Conservation (phyloP, 1,140 invertebrate species). For the Philopotamus ludificatus region DNA sequence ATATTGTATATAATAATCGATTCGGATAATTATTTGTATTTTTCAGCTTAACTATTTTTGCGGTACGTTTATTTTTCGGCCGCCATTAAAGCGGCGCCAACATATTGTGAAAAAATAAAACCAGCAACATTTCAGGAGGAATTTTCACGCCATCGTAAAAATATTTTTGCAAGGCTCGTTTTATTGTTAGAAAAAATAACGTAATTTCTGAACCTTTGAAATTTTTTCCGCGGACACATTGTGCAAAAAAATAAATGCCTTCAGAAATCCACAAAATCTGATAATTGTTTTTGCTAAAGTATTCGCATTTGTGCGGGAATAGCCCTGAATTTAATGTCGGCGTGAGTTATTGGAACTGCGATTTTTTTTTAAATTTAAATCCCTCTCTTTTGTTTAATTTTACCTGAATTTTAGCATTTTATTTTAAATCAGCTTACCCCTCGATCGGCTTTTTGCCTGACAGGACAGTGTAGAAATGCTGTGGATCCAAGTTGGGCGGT, state of each 20-base stretch:
- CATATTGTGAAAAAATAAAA: constrained; percentile 9
- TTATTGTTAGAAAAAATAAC: constrained; percentile 4
- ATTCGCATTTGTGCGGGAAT: not conserved
- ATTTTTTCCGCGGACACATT: not conserved
- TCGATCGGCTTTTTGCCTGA: constrained; percentile 49
- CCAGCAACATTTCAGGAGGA: not conserved
- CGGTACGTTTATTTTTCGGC: too few species aligned
- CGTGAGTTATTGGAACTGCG: not conserved
- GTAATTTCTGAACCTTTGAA: not conserved
- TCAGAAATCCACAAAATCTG: not conserved
- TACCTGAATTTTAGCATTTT: too few species aligned
- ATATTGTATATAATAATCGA: too few species aligned
- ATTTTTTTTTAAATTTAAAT: not conserved
- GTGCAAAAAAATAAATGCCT: constrained; percentile 4
- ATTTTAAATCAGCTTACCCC: constrained; percentile 40
- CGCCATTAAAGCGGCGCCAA: constrained; percentile 3
- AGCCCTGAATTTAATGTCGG: not conserved
- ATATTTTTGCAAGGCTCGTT: not conserved
- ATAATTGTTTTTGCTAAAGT: not conserved
- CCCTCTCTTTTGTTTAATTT: too few species aligned
- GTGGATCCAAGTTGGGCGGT: constrained; percentile 56
- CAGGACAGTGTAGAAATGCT: constrained; percentile 55
- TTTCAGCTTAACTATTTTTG: too few species aligned
- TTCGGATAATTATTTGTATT: too few species aligned
- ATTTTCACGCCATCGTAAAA: constrained; percentile 2